Evolutionary conservation across 2,113 vertebrate species (phyloP), one percentile per base, ranked within the genome.

Genomic region (Hyaena hyaena): DNA sequence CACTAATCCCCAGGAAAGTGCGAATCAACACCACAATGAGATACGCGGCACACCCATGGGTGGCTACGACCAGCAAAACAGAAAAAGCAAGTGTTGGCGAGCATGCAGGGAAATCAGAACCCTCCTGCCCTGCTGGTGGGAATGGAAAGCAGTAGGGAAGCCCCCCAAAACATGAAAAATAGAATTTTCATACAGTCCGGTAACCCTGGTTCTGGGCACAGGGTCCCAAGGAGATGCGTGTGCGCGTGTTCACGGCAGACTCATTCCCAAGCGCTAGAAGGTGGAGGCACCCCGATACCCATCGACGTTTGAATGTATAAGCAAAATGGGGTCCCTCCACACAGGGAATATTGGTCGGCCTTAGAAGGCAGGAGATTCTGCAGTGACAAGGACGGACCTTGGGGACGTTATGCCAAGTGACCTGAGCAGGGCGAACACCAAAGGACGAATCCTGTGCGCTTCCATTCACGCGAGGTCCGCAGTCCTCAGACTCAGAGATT

Each of bases 351-450:
- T 21, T 5, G 2, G 1, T 43, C 55, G 8, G 35, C 21, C 35
- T 79, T 45, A 17, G 4, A 14, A 58, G 48, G 48, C 10, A 65
- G 61, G 4, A 19, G 4, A 9, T 21, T 21, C 21, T 2, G 3
- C 63, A 0, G 0, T 3, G 0, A 2, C 71, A 4, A 0, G 28
- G 4, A 14, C 0, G 74, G 55, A 15, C 31, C 63, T 9, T 1
- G 76, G 23, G 31, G 71, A 48, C 26, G 1, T 1, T 1, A 3
- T 0, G 31, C 43, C 11, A 5, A 43, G 17, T 0, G 65, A 50
- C 2, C 24, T 12, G 11, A 12, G 76, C 12, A 9, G 0, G 58
- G 19, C 15, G 9, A 12, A 66, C 12, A 3, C 69, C 2, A 8
- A 50, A n/a, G 33, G 71, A 43, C 6, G 2, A 10, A 68, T 4